Percentiles rank a stretch among this genome's conserved stretches.
phyloP scores from a whole-genome alignment of 1,140 invertebrate species.

The Plodia interpunctella region DNA sequence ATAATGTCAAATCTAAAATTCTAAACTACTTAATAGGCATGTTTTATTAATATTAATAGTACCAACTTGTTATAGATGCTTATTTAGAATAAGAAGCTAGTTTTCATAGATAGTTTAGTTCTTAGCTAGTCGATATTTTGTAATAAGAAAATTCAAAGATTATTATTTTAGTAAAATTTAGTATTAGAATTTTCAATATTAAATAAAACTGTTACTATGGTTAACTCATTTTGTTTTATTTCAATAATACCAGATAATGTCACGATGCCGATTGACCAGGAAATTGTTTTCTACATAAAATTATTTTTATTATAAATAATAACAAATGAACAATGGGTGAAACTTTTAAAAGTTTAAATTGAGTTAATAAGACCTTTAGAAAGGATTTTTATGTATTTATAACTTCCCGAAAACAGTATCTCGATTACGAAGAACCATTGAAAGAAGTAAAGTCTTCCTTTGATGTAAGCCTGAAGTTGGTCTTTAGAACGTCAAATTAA shows the following conservation, averaged over 20 bases:
- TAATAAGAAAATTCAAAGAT: slow-evolving; percentile 19
- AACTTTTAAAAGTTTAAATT: slow-evolving; percentile 12
- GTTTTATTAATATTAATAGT: background rate
- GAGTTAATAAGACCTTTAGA: slow-evolving; percentile 25
- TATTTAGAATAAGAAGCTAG: slow-evolving; percentile 24
- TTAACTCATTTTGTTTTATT: slow-evolving; percentile 18
- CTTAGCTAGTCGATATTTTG: slow-evolving; percentile 12
- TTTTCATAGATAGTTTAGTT: slow-evolving; percentile 18
- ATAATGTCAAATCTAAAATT: slow-evolving; percentile 24
- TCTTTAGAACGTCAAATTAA: slow-evolving; percentile 26
- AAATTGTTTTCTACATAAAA: too few species aligned
- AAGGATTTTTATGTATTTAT: slow-evolving; percentile 24
- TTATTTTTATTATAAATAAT: too few species aligned
- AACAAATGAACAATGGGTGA: background rate
- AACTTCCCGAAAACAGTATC: slow-evolving; percentile 24
- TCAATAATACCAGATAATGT: background rate
- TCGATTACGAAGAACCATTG: slow-evolving; percentile 27
- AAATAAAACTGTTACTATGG: slow-evolving; percentile 48
- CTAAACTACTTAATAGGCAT: slow-evolving; percentile 27
- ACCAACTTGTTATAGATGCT: slow-evolving; percentile 33
- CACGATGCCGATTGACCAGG: too few species aligned
- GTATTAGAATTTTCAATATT: slow-evolving; percentile 24
- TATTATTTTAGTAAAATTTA: slow-evolving; percentile 24
- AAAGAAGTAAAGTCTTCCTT: slow-evolving; percentile 23
- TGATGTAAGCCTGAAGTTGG: slow-evolving; percentile 23